Evolutionary conservation across 2,113 vertebrate species (phyloP).

Genomic region (Erythrocebus patas): DNA sequence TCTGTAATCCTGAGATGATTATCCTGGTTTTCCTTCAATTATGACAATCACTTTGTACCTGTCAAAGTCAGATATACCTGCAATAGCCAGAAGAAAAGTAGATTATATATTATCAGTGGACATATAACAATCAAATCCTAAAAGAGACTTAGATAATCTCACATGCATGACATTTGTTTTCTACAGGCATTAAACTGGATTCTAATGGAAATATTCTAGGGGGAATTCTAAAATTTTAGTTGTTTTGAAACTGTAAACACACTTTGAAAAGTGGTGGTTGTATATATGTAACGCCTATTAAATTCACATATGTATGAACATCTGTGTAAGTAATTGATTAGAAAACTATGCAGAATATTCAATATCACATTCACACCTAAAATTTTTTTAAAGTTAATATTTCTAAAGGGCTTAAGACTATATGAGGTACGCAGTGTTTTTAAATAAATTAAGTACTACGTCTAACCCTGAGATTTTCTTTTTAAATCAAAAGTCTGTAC

Average conservation of each 20-base stretch:
- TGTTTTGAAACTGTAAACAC: not conserved
- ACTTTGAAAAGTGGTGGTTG: not conserved
- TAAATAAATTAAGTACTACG: not conserved
- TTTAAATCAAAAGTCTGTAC: not conserved
- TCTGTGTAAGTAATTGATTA: not conserved
- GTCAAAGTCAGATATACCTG: not conserved
- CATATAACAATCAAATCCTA: not conserved
- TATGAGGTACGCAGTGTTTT: not conserved
- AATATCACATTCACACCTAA: not conserved
- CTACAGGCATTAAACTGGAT: not conserved
- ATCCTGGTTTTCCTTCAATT: not conserved
- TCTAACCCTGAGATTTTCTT: constrained; percentile 1
- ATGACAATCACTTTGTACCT: not conserved
- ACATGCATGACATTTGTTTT: not conserved
- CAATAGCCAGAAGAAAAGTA: not conserved
- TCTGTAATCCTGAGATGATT: not conserved
- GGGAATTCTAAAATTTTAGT: not conserved
- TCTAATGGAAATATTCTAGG: not conserved
- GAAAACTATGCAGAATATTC: not conserved
- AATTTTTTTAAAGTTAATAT: not conserved
- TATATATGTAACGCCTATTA: not conserved
- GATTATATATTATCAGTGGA: not conserved
- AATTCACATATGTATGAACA: not conserved
- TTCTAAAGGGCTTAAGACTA: not conserved
- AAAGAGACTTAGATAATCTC: not conserved